phyloP scores from a whole-genome alignment of 2,113 vertebrate genomes.

The Caretta caretta region DNA sequence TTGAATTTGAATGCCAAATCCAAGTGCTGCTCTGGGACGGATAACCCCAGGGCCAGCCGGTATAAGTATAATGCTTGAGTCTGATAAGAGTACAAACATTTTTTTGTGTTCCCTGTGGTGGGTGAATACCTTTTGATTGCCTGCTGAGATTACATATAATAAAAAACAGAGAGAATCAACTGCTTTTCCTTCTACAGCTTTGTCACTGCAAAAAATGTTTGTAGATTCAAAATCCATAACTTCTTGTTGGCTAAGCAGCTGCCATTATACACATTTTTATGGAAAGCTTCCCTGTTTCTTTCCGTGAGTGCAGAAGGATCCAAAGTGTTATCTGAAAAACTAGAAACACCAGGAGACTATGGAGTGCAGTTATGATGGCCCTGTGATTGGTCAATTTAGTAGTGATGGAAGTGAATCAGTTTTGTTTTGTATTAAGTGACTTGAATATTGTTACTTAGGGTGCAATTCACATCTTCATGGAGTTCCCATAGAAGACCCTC shows the following conservation, averaged over 20 bases:
- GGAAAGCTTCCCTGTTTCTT: neutral
- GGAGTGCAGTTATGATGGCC: fast-evolving
- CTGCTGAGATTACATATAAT: slow-evolving; percentile 38
- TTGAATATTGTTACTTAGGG: neutral
- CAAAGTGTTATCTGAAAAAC: neutral
- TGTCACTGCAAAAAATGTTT: neutral
- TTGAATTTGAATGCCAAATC: neutral
- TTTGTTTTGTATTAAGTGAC: fast-evolving
- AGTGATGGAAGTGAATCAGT: fast-evolving
- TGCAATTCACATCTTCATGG: neutral
- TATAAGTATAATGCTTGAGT: neutral
- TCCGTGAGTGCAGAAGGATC: fast-evolving
- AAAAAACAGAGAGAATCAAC: slow-evolving; percentile 34
- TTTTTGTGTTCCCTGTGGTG: slow-evolving; percentile 16
- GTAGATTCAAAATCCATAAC: slow-evolving; percentile 12
- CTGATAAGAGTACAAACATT: slow-evolving; percentile 21
- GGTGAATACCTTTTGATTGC: slow-evolving; percentile 20
- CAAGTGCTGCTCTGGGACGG: neutral
- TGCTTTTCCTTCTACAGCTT: slow-evolving; percentile 47
- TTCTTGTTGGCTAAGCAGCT: slow-evolving; percentile 27
- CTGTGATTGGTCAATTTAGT: neutral
- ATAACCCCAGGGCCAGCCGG: neutral
- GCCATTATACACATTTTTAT: neutral
- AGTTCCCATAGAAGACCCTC: neutral
- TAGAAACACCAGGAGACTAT: fast-evolving